A percentile compares a stretch with the other conserved stretches of the same genome.
phyloP scores from a whole-genome alignment of 2,113 vertebrate genomes.

The Bettongia penicillata region DNA sequence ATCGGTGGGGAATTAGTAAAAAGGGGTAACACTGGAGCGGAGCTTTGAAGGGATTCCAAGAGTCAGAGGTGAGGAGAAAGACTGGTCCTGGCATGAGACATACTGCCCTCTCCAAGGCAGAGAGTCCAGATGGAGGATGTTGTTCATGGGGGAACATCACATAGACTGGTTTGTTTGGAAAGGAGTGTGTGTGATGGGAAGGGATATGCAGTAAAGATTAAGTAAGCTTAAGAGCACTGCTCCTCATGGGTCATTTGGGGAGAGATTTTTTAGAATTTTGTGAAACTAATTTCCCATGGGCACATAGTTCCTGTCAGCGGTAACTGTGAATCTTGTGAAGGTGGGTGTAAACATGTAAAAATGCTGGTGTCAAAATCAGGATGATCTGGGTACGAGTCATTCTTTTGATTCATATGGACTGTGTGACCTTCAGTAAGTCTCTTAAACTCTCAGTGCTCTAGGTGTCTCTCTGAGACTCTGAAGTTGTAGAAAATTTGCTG shows the following conservation, averaged over 20 bases:
- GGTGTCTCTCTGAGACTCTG: neutral
- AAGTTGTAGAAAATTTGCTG: neutral
- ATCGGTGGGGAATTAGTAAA: neutral
- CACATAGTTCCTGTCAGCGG: neutral
- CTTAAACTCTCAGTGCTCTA: neutral
- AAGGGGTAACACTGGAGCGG: neutral
- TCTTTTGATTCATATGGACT: neutral
- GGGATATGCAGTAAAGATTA: neutral
- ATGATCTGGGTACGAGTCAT: neutral
- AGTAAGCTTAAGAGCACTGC: neutral
- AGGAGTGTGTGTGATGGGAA: neutral
- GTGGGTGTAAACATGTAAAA: neutral
- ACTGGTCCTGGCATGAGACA: neutral
- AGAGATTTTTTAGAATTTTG: neutral
- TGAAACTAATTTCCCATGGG: neutral
- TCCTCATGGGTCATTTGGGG: neutral
- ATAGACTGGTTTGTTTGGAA: neutral
- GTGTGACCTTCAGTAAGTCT: neutral
- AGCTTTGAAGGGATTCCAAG: neutral
- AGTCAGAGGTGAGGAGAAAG: neutral
- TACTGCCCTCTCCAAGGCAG: neutral
- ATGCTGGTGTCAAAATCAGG: neutral
- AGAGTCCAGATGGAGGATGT: neutral
- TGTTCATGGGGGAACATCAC: neutral
- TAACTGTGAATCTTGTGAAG: neutral